Base-by-base conservation (phyloP, 2,113 vertebrate species). In the Rhinogobius similis region DNA sequence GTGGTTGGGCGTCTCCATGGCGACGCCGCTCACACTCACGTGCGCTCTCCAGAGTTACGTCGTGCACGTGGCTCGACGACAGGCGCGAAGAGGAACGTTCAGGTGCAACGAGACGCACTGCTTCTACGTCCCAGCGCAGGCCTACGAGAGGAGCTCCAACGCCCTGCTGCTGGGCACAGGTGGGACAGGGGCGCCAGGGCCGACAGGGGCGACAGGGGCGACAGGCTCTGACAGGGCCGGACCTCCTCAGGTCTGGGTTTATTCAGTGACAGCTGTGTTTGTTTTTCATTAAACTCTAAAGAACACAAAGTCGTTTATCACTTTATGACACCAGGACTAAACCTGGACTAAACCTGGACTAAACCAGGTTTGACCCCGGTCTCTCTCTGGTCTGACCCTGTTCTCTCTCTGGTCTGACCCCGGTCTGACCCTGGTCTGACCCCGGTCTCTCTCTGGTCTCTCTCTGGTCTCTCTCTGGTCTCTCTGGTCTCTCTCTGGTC, bases 91-190 rank as follows among this genome's bases (percentile, higher is more conserved):
- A 41, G 93, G 93, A n/a, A 94, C 91, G 0, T 94, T 93, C 71
- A 81, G 89, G 59, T 94, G 93, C 86, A 93, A 93, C 4, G 88
- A 93, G 65, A 84, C 92, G 70, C 93, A 94, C 81, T 94, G 93
- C 50, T 92, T 90, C 83, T 85, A 93, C 1, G 92, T 93, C 38
- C 93, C 92, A 9, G 92, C 90, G 23, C 90, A 87, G 65, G 87
- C 75, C 20, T 94, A 94, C 73, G 83, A 92, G 68, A 89, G 80
- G 69, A 93, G 92, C 84, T 92, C 92, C 59, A n/a, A 90, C 0
- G 85, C 91, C 10, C 91, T 94, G 86, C 77, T 90, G 7, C 62
- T 88, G 0, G 90, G 84, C 24, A 86, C 87, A 85, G 89, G 93
- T 94, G 87, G 92, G 75, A 29, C 20, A 13, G 16, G 1, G 1